Percentiles rank a stretch among this genome's conserved stretches.
Evolutionary conservation across 2,113 vertebrate species (phyloP).

Genomic region (Ictalurus punctatus): DNA sequence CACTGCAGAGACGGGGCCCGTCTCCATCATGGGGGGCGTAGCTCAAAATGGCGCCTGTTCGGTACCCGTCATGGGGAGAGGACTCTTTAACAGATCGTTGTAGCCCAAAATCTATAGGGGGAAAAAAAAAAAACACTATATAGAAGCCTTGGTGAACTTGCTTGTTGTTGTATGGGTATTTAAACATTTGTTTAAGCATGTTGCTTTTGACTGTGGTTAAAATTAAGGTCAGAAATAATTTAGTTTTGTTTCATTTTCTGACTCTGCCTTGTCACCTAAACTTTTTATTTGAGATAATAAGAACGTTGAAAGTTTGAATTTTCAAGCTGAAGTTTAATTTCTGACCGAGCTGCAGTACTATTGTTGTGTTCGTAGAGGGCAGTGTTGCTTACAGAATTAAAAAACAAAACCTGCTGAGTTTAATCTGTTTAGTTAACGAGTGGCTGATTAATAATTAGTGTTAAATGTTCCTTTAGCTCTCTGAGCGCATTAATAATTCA

Average conservation of each 20-base stretch:
- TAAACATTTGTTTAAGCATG: background rate
- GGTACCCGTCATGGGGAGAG: background rate
- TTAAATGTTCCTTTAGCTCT: constrained; percentile 13
- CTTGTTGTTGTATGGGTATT: background rate
- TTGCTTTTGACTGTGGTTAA: background rate
- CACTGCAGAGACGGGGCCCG: background rate
- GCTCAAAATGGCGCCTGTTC: background rate
- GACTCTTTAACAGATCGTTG: constrained; percentile 11
- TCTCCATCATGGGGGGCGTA: constrained; percentile 25
- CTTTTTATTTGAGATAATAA: background rate
- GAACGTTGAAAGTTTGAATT: background rate
- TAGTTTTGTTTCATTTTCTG: background rate
- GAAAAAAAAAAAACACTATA: background rate
- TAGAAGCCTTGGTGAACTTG: background rate
- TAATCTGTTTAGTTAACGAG: constrained; percentile 28
- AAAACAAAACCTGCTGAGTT: background rate
- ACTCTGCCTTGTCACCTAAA: background rate
- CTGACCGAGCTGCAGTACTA: background rate
- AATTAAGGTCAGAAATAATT: background rate
- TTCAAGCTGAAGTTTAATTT: background rate
- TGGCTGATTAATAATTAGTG: constrained; percentile 18
- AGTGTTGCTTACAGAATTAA: constrained; percentile 26
- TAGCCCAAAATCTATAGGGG: background rate
- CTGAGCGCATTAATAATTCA: background rate
- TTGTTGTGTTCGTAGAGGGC: constrained; percentile 14